Evolutionary conservation across 23 tunicate species (phyloP), one percentile per base, ranked within the genome.

Genomic region (Ciona savignyi): DNA sequence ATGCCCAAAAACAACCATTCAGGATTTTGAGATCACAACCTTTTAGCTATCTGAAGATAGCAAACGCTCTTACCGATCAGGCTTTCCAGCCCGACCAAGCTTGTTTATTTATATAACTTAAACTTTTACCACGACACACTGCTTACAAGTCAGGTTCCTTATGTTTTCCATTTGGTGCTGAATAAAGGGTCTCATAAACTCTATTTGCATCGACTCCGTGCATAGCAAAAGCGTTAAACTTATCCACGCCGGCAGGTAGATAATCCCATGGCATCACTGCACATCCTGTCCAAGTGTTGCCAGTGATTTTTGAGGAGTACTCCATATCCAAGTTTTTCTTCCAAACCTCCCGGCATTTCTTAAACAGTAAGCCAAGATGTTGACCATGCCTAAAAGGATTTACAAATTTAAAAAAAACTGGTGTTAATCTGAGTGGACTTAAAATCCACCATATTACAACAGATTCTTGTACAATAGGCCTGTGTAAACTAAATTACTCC

Each of bases 231-330:
- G 86, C 86, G 66, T 87, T 87, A 34, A 76, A 70, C 63, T 81
- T 87, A 34, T 87, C 64, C 9, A 66, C 70, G 29, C 49, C 66
- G 19, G 31, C 32, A 1, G 95, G 95, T 32, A 87, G 72, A 65
- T 87, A 87, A 28, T 71, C 86, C 95, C 95, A 87, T 34, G 95
- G 95, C 0, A 87, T 70, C 2, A 71, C 29, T 20, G 86, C 82
- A 25, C 23, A 35, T 25, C 96, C 96, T 27, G 34, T 34, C 95
- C 95, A 87, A 15, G 60, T 26, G 1, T 76, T 68, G 21, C 70
- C 65, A 25, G 34, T 20, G 11, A 73, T 66, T 34, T 34, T 34
- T 23, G 70, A 22, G 27, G 64, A 22, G 31, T 34, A 81, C 19
- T 81, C 64, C 15, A 87, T 24, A 22, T 71, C 68, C 2, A 87